Evolutionary conservation across 53 echinoderm and acorn worm species (phyloP), one percentile per base, ranked within the genome.

Genomic region (Apostichopus leukothele): DNA sequence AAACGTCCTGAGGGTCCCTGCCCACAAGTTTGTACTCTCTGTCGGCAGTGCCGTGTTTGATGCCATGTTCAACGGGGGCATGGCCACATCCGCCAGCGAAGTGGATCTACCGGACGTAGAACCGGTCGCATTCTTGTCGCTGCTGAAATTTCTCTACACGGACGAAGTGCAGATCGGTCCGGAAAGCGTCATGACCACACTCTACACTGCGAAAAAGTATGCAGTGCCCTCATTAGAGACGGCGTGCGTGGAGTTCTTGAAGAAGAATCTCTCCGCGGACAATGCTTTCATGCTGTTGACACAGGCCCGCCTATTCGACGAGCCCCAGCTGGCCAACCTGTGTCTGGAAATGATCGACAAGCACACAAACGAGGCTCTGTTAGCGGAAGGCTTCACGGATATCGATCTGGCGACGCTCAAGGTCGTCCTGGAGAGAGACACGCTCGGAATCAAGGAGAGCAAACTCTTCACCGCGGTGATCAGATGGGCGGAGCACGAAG

Each of bases 61-160:
- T 92, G 98, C 95, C 23, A 97, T 97, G 98, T 97, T 97, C 80
- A 97, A 97, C 78, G 98, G 98, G 20, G 98, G 98, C 18, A 97
- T 97, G 98, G 98, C 98, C 20, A 97, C 98, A 39, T 93, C 95
- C 3, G 95, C 98, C 19, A 94, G 93, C 60, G 98, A 97, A 79
- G 98, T 97, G 57, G 98, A 97, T 74, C 88, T 97, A 7, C 98
- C 98, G 10, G 98, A 97, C 57, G 95, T 97, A 16, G 98, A 97
- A 68, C 98, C 98, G 0, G 94, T 95, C 16, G 98, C 98, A 7
- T 97, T 97, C 50, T 89, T 97, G 20, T 95, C 98, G 7, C 89
- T 97, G 53, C 87, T 97, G 60, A 87, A 94, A 73, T 97, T 97
- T 86, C 86, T 97, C 57, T 97, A 97, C 90, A 95, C 98, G 0